These are phyloP conservation scores for Picathartes gymnocephalus DNA, from an alignment of 2,113 vertebrate species.

Conservation along the genomic window DNA sequence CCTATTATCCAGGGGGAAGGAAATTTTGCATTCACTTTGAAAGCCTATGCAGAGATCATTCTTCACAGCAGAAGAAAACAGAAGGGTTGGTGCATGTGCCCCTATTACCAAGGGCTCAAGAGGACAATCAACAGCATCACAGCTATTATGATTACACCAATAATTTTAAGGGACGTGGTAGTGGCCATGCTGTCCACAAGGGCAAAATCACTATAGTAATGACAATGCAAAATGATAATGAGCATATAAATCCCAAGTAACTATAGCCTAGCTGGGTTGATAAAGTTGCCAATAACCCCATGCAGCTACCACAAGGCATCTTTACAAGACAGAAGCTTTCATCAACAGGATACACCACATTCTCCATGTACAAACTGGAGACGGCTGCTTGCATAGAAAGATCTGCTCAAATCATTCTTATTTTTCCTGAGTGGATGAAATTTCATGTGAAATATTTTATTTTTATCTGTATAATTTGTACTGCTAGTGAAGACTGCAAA, in stretches of 20 bases:
- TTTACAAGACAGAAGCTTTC: neutral
- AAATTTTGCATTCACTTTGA: neutral
- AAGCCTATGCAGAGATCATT: neutral
- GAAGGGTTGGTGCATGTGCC: neutral
- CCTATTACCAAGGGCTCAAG: neutral
- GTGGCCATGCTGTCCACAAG: neutral
- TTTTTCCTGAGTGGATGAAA: neutral
- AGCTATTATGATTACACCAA: neutral
- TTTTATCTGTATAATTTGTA: neutral
- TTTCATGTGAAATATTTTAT: neutral
- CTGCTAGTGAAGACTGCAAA: neutral
- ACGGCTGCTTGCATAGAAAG: neutral
- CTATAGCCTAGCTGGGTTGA: neutral
- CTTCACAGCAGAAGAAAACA: neutral
- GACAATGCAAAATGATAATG: neutral
- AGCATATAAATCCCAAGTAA: neutral
- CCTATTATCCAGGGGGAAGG: neutral
- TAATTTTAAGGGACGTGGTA: neutral
- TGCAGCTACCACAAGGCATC: neutral
- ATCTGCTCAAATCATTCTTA: neutral
- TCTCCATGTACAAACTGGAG: neutral
- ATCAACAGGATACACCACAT: neutral
- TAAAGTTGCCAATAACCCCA: neutral
- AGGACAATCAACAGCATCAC: neutral
- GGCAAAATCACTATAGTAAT: neutral